These are phyloP conservation scores for Coelopa pilipes DNA, from an alignment of 2,888 invertebrate genomes.

Conservation along the genomic window DNA sequence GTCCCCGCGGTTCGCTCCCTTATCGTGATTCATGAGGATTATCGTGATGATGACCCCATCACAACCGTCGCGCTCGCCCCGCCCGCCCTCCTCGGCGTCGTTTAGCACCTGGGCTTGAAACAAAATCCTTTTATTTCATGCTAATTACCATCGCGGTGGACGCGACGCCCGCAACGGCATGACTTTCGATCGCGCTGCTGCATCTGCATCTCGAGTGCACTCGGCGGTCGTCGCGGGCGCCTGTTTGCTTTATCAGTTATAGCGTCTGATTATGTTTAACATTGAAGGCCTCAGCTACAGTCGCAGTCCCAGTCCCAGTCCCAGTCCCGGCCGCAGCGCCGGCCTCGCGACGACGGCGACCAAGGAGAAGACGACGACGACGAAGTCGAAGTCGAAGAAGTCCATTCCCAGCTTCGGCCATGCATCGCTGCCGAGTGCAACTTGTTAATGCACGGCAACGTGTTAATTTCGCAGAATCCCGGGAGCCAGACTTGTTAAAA, in stretches of 20 bases:
- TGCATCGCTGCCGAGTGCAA: background rate
- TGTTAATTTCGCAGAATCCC: constrained; percentile 40
- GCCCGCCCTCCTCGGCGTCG: too few relatives aligned
- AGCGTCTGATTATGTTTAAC: constrained; percentile 22
- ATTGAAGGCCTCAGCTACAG: background rate
- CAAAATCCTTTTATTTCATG: too few relatives aligned
- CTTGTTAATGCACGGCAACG: constrained; percentile 33
- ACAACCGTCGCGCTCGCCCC: too few relatives aligned
- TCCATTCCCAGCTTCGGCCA: background rate
- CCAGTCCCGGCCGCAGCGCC: too few relatives aligned
- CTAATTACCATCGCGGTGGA: too few relatives aligned
- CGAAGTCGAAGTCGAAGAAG: background rate
- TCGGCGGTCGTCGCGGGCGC: background rate
- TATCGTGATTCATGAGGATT: too few relatives aligned
- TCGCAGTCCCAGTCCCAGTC: too few relatives aligned
- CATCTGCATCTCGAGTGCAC: background rate
- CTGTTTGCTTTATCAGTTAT: constrained; percentile 27
- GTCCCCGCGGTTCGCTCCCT: too few relatives aligned
- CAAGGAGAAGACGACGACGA: background rate
- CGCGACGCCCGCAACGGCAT: background rate
- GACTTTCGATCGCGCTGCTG: background rate
- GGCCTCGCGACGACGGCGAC: too few relatives aligned
- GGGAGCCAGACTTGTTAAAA: constrained; percentile 38
- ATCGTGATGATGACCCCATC: too few relatives aligned
- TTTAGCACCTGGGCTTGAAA: too few relatives aligned